A percentile compares a stretch with the other conserved stretches of the same genome.
These are phyloP conservation scores for Marcusenius ussheri DNA, from an alignment of 2,113 vertebrate species.

Conservation along the genomic window DNA sequence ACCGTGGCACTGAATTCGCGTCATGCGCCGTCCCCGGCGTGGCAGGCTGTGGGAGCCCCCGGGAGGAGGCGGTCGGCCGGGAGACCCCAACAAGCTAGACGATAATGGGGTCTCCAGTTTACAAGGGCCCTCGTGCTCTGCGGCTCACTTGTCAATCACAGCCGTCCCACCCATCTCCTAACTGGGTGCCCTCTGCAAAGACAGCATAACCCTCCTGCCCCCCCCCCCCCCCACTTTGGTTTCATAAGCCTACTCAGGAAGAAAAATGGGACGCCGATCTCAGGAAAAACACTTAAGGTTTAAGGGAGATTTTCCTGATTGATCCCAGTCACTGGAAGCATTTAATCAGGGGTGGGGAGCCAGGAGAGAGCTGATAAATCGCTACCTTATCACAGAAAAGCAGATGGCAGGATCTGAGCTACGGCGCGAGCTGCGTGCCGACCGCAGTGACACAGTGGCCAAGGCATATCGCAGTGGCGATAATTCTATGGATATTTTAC, in stretches of 20 bases:
- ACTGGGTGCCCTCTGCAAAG: background rate
- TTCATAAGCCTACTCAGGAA: constrained; percentile 32
- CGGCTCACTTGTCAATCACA: constrained; percentile 30
- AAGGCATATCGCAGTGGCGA: background rate
- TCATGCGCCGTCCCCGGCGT: background rate
- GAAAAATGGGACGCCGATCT: constrained; percentile 34
- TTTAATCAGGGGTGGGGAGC: background rate
- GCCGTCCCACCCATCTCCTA: background rate
- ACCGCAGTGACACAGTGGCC: background rate
- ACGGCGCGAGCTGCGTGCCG: background rate
- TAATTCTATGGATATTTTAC: background rate
- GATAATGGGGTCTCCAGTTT: constrained; percentile 36
- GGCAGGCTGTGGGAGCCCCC: background rate
- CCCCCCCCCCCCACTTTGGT: background rate
- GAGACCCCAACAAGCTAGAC: constrained; percentile 20
- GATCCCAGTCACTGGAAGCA: background rate
- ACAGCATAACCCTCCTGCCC: background rate
- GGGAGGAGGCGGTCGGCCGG: background rate
- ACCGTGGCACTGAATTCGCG: background rate
- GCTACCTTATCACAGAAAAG: background rate
- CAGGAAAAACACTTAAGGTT: constrained; percentile 23
- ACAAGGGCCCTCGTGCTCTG: constrained; percentile 33
- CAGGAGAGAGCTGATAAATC: background rate
- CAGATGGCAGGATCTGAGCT: background rate
- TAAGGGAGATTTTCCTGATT: constrained; percentile 40